These are phyloP conservation scores for Molossus alvarezi DNA, from an alignment of 2,797 vertebrate genomes.

Conservation along the genomic window DNA sequence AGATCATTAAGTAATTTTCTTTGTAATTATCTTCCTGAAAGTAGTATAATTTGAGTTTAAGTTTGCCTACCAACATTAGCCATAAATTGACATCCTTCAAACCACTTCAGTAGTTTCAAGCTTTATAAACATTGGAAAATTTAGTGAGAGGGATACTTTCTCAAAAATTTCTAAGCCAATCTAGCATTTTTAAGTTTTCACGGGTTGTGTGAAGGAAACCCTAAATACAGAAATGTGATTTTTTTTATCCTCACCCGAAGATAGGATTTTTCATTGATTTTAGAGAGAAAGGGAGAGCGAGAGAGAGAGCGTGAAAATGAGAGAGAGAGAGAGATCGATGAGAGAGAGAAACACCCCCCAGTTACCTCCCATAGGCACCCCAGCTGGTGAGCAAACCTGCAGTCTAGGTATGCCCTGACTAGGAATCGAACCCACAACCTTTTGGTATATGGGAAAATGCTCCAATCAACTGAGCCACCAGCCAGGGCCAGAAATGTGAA, in stretches of 20 bases:
- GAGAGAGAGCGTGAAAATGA: not conserved
- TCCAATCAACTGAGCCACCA: not conserved
- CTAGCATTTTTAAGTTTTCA: slow-evolving; percentile 66
- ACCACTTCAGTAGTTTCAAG: slow-evolving; percentile 73
- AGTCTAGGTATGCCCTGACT: not conserved
- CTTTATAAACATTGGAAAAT: slow-evolving; percentile 66
- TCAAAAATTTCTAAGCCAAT: slow-evolving; percentile 68
- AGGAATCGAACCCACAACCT: not conserved
- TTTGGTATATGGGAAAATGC: not conserved
- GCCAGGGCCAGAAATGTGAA: not conserved
- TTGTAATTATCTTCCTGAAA: slow-evolving; percentile 70
- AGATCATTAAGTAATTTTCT: slow-evolving; percentile 58
- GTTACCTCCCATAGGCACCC: not conserved
- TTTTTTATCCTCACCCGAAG: not conserved
- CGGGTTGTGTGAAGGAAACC: not conserved
- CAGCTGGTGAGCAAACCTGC: not conserved
- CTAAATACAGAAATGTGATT: not conserved
- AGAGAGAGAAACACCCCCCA: not conserved
- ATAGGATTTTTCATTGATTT: not conserved
- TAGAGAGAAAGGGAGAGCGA: not conserved
- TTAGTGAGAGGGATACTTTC: slow-evolving; percentile 23
- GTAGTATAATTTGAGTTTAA: slow-evolving; percentile 52
- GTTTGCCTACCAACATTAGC: slow-evolving; percentile 69
- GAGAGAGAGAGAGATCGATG: not conserved
- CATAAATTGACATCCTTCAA: slow-evolving; percentile 73